Evolutionary conservation across 2,113 vertebrate genomes (phyloP).

Genomic region (Oncorhynchus kisutch): DNA sequence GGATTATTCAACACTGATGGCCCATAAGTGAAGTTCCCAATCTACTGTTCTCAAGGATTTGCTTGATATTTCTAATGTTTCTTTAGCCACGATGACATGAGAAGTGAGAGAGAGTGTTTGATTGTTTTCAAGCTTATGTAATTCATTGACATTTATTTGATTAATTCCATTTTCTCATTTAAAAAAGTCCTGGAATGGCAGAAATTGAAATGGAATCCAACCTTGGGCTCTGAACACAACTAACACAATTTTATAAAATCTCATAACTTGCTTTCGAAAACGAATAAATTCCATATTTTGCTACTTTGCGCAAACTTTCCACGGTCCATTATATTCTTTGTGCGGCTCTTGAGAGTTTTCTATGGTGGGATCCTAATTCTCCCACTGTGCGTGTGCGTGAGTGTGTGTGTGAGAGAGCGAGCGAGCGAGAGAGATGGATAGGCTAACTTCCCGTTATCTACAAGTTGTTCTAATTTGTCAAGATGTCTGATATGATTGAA

Average conservation of each 20-base stretch:
- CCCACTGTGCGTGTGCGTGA: too few species aligned
- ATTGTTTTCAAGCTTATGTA: not conserved
- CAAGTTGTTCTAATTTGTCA: too few species aligned
- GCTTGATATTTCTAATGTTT: not conserved
- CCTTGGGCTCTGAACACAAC: not conserved
- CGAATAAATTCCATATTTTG: slow-evolving; percentile 1
- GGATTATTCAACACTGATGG: not conserved
- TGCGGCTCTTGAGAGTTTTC: not conserved
- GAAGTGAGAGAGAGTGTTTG: not conserved
- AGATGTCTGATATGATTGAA: too few species aligned
- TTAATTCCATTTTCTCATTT: too few species aligned
- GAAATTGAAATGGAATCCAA: not conserved
- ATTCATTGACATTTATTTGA: too few species aligned
- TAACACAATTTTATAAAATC: not conserved
- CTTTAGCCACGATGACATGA: not conserved
- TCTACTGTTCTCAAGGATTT: not conserved
- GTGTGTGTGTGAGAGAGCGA: too few species aligned
- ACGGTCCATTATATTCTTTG: not conserved
- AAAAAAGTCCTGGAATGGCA: too few species aligned
- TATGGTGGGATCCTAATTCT: not conserved
- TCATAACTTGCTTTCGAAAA: slow-evolving; percentile 3
- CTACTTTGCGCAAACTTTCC: not conserved
- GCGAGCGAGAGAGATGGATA: too few species aligned
- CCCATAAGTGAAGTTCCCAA: not conserved
- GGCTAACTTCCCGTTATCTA: too few species aligned